Conservation (phyloP, 30 jellyfish, hydroid and myxozoan species). For the Hydractinia echinata region DNA sequence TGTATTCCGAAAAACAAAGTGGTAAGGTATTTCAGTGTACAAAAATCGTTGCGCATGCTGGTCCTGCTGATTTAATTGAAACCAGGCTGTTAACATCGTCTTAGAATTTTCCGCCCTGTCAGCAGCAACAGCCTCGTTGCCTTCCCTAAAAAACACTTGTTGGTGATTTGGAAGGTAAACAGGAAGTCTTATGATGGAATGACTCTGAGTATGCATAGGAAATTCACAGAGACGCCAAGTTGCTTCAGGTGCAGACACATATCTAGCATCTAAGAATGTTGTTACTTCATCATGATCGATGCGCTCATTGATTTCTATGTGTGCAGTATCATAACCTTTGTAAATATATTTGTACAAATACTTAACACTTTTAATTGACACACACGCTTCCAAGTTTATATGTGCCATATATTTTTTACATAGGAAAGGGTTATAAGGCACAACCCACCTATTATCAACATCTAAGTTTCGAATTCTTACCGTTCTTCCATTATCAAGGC, state of each 20-base stretch:
- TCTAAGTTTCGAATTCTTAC: constrained; percentile 15
- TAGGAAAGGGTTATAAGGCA: constrained; percentile 49
- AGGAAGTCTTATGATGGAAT: constrained; percentile 48
- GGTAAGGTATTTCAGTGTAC: constrained; percentile 46
- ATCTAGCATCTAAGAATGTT: constrained; percentile 36
- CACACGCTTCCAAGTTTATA: constrained; percentile 51
- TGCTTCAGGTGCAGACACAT: constrained; percentile 58
- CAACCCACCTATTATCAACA: constrained; percentile 54
- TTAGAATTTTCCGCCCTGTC: neutral
- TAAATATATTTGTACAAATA: constrained; percentile 50
- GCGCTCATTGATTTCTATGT: constrained; percentile 36
- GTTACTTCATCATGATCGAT: constrained; percentile 61
- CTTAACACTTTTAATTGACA: constrained; percentile 31
- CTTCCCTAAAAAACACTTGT: constrained; percentile 32
- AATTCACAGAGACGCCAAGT: constrained; percentile 40
- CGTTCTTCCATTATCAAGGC: constrained; percentile 35
- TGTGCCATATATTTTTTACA: constrained; percentile 41
- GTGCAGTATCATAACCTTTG: constrained; percentile 59
- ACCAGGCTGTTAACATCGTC: constrained; percentile 49
- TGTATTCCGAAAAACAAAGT: constrained; percentile 3
- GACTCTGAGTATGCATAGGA: constrained; percentile 31
- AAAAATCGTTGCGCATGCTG: constrained; percentile 27
- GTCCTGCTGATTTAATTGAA: constrained; percentile 33
- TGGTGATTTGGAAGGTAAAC: constrained; percentile 56
- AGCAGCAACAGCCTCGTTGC: constrained; percentile 18